These are phyloP conservation scores for Corythoichthys haematopterus DNA, from an alignment of 2,113 vertebrate species.

Conservation along the genomic window DNA sequence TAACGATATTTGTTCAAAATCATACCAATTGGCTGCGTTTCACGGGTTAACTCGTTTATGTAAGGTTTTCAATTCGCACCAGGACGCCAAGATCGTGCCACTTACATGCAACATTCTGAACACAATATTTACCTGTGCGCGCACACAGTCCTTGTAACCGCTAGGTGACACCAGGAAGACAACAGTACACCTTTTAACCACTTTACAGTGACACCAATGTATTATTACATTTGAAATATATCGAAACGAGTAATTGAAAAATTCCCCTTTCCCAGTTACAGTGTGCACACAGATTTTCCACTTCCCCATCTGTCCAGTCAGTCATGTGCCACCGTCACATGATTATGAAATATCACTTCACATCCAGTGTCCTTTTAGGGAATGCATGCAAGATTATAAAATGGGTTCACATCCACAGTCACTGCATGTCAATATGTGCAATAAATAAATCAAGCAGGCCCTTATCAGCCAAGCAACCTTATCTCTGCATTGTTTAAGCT, in stretches of 20 bases:
- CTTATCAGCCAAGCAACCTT: not conserved
- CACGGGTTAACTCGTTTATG: not conserved
- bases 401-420: not conserved
- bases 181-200: not conserved
- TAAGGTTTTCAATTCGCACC: conserved; percentile 22
- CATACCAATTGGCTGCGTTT: not conserved
- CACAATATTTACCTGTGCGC: not conserved
- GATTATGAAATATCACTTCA: conserved; percentile 39
- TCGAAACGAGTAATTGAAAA: not conserved
- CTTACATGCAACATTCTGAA: conserved; percentile 36
- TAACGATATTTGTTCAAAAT: accelerated
- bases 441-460: not conserved
- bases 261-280: not conserved
- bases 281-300: conserved; percentile 53
- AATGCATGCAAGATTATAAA: not conserved
- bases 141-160: not conserved
- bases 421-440: not conserved
- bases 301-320: conserved; percentile 60
- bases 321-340: conserved; percentile 71
- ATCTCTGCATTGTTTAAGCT: not conserved
- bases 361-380: not conserved
- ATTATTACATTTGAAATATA: not conserved
- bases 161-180: not conserved
- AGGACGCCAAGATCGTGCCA: conserved; percentile 23
- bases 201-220: not conserved